A percentile compares a stretch with the other conserved stretches of the same genome.
These are phyloP conservation scores for Pissodes strobi DNA, from an alignment of 1,140 invertebrate species.

Conservation along the genomic window DNA sequence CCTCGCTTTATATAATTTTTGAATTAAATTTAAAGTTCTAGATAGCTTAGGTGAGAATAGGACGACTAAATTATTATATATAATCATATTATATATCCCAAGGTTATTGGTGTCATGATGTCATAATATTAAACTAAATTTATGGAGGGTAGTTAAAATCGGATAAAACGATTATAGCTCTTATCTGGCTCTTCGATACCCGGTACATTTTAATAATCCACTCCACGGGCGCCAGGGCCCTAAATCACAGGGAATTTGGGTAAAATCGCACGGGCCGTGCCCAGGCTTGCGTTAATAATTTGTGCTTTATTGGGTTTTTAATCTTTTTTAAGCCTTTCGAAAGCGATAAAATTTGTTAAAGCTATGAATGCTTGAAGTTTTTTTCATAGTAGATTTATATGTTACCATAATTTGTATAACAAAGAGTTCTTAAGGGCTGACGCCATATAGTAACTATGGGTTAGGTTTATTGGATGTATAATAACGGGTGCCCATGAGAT, in stretches of 20 bases:
- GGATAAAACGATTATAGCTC: slow-evolving; percentile 32
- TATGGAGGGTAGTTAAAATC: slow-evolving; percentile 18
- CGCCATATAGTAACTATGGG: too few relatives aligned
- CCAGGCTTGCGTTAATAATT: slow-evolving; percentile 19
- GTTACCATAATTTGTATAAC: too few relatives aligned
- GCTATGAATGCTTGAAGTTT: too few relatives aligned
- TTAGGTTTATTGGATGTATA: too few relatives aligned
- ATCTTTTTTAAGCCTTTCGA: slow-evolving; percentile 22
- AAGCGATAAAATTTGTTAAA: slow-evolving; percentile 3
- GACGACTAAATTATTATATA: too few relatives aligned
- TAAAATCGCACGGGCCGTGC: slow-evolving; percentile 22
- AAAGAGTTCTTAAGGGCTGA: too few relatives aligned
- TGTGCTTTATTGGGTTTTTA: slow-evolving; percentile 31
- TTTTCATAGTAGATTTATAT: too few relatives aligned
- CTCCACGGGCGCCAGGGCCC: neutral
- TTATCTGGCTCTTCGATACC: slow-evolving; percentile 13
- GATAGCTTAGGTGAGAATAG: too few relatives aligned
- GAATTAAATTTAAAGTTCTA: too few relatives aligned
- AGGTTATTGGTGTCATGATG: neutral
- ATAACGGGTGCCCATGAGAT: too few relatives aligned
- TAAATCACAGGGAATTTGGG: slow-evolving; percentile 33
- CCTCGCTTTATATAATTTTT: too few relatives aligned
- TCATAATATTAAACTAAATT: slow-evolving; percentile 17
- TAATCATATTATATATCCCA: too few relatives aligned
- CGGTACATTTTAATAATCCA: slow-evolving; percentile 34